Base-by-base conservation (phyloP, 2,888 invertebrate genomes). In the Macrosiphum euphorbiae region DNA sequence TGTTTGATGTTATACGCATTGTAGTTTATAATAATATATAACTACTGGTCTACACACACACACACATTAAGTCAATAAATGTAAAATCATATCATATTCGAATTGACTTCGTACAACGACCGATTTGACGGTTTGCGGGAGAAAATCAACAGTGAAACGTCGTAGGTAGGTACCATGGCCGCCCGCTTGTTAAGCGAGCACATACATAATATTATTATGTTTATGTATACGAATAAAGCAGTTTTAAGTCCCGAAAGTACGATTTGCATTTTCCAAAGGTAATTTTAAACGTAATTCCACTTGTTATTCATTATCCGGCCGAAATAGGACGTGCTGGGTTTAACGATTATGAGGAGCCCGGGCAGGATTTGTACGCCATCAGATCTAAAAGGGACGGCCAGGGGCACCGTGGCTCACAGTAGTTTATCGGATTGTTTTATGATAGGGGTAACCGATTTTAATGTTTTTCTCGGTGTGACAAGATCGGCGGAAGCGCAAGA, bases 231-330 rank as follows among this genome's bases (percentile, higher is more conserved):
- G 20, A 78, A 78, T 78, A 78, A 35, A 16, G 50, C 84, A 55
- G 55, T 91, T 84, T 61, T 41, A n/a, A 85, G 85, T 93, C 93
- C 85, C 93, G 61, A 93, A 90, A 84, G 93, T 93, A 90, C 89
- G 89, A 90, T 93, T 93, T 90, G 85, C 85, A 90, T 93, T 89
- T 93, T 84, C 78, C 61, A 90, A 58, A 90, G 90, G 86, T 90
- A 90, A 92, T 92, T 88, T 92, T 26, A 93, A 93, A 93, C 28
- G 85, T 50, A 85, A 93, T 90, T 93, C 90, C 85, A 47, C 47
- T 85, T 85, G 93, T 93, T 89, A 67, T 93, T 85, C 58, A 58
- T 85, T 90, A 85, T 90, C 61, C 58, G 28, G 58, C 85, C 41
- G 26, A 85, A 92, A 92, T 41, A 44, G 35, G 50, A 90, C 93